phyloP scores from a whole-genome alignment of 2,888 invertebrate genomes.

The Sarcophaga carnaria region DNA sequence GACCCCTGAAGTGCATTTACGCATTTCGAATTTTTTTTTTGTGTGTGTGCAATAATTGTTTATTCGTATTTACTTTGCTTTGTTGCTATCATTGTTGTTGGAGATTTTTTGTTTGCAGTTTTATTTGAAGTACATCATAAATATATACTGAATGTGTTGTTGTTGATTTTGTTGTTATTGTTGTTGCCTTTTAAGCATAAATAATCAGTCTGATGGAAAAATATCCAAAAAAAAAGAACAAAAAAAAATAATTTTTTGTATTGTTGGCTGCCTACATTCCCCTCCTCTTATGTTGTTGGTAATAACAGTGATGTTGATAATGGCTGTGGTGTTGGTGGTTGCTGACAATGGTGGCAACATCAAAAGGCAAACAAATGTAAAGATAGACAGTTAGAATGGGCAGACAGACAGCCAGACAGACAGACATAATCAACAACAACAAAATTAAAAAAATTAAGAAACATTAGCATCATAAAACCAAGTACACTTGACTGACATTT shows the following conservation, averaged over 20 bases:
- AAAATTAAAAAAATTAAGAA: slow-evolving; percentile 15
- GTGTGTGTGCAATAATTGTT: background rate
- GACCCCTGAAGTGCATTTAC: background rate
- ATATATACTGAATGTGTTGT: slow-evolving; percentile 27
- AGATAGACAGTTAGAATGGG: slow-evolving; percentile 10
- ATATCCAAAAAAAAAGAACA: background rate
- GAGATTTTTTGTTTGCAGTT: slow-evolving; percentile 29
- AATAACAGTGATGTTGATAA: background rate
- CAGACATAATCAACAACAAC: slow-evolving; percentile 31
- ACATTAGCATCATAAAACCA: slow-evolving; percentile 63
- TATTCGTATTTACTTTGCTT: slow-evolving; percentile 7
- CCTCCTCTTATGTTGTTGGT: background rate
- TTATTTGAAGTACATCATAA: slow-evolving; percentile 56
- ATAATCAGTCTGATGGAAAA: slow-evolving; percentile 65
- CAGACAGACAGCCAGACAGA: slow-evolving; percentile 22
- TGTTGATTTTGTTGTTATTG: slow-evolving; percentile 8
- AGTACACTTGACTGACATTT: slow-evolving; percentile 68
- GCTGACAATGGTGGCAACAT: slow-evolving; percentile 51
- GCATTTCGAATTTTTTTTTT: background rate
- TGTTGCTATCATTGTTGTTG: background rate
- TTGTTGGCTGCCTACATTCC: slow-evolving; percentile 30
- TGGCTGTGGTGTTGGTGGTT: background rate
- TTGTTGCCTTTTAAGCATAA: slow-evolving; percentile 37
- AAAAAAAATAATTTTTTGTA: slow-evolving; percentile 47
- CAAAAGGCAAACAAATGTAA: slow-evolving; percentile 9